These are phyloP conservation scores for Diplodus puntazzo DNA, from an alignment of 2,797 vertebrate species.

Conservation along the genomic window DNA sequence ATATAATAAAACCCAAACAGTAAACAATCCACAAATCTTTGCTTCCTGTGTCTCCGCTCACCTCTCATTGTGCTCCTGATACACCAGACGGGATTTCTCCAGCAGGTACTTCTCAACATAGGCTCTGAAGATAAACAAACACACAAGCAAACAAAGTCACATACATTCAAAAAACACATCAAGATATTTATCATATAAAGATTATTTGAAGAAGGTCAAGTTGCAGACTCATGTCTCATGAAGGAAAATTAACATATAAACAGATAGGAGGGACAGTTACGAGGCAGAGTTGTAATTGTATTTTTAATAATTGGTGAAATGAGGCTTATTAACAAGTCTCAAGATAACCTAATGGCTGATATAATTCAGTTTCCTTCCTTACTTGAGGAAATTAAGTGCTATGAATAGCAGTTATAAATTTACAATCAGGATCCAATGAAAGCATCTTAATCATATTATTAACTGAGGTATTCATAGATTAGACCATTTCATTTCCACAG, in stretches of 20 bases:
- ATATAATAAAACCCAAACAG: background rate
- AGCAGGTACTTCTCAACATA: slow-evolving; percentile 95
- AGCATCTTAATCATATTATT: background rate
- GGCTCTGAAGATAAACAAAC: slow-evolving; percentile 81
- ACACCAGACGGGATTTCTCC: slow-evolving; percentile 94
- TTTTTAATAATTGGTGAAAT: background rate
- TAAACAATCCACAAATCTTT: background rate
- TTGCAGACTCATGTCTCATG: background rate
- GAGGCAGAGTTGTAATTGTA: background rate
- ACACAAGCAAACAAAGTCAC: slow-evolving; percentile 1
- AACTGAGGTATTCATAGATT: background rate
- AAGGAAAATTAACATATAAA: background rate
- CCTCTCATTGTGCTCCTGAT: slow-evolving; percentile 96
- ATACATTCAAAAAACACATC: background rate
- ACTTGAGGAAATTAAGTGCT: background rate
- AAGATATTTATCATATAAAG: background rate
- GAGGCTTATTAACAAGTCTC: background rate
- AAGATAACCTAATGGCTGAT: background rate
- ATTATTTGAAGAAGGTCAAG: background rate
- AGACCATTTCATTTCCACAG: background rate
- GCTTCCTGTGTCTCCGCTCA: slow-evolving; percentile 60
- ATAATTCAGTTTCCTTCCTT: background rate
- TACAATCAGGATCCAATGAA: background rate
- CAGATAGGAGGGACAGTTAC: background rate
- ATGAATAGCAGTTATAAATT: background rate